These are phyloP conservation scores for Plebejus anna DNA, from an alignment of 2,888 invertebrate genomes.

Conservation along the genomic window DNA sequence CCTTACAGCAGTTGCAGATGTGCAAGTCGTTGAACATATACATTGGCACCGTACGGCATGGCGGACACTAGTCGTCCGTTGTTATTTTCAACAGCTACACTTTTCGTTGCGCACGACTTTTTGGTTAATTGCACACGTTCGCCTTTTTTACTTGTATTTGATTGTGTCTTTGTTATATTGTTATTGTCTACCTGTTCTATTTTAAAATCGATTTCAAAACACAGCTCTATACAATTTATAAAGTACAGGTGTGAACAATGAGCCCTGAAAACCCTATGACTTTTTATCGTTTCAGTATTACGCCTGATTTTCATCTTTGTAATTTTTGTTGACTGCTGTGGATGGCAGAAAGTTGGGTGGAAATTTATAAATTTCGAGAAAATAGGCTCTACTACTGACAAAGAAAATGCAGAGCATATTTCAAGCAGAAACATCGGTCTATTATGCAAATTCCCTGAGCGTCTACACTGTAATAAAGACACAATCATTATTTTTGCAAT, in stretches of 20 bases:
- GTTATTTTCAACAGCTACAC: conserved; percentile 35
- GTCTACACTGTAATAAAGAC: conserved; percentile 29
- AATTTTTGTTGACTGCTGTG: neutral
- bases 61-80: conserved; percentile 37
- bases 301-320: neutral
- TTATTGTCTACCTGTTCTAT: neutral
- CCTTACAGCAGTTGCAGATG: neutral
- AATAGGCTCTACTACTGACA: neutral
- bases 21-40: conserved; percentile 14
- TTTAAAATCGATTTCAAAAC: neutral
- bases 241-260: neutral
- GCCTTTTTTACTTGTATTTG: conserved; percentile 54
- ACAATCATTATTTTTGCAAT: conserved; percentile 36
- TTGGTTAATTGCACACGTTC: conserved; percentile 68
- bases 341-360: neutral
- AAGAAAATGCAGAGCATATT: neutral
- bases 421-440: neutral
- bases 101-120: conserved; percentile 62
- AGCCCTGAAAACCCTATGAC: neutral
- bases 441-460: neutral
- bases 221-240: neutral
- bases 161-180: conserved; percentile 40
- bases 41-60: conserved; percentile 38
- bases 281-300: neutral
- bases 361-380: neutral